Percentiles rank a stretch among this genome's conserved stretches.
Evolutionary conservation across 2,888 invertebrate species (phyloP).

Genomic region (Asteroscopus sphinx): DNA sequence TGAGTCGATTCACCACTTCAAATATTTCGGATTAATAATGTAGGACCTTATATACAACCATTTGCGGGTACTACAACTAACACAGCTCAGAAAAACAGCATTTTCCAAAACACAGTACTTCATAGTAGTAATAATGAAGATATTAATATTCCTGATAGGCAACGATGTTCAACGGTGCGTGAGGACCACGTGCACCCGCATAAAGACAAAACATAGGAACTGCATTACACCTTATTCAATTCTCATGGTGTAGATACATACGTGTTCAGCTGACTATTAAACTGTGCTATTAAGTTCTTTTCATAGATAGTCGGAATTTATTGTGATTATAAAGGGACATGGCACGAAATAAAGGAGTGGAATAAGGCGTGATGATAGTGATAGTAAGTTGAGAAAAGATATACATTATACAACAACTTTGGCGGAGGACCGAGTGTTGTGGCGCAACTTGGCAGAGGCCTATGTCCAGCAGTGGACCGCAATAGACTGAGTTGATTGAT

Average conservation of each 20-base stretch:
- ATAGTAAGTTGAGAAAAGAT: no score
- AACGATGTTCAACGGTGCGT: conserved; percentile 68
- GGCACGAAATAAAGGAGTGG: no score
- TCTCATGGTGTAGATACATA: conserved; percentile 58
- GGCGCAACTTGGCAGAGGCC: no score
- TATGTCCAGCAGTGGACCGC: no score
- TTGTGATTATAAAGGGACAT: neutral
- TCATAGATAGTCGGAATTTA: conserved; percentile 14
- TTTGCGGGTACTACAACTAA: conserved; percentile 35
- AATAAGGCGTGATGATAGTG: no score
- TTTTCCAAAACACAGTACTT: conserved; percentile 42
- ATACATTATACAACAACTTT: no score
- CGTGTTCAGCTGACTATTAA: conserved; percentile 52
- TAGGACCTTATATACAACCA: conserved; percentile 6
- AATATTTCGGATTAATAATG: no score
- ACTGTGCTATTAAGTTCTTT: conserved; percentile 33
- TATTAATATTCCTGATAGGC: conserved; percentile 78
- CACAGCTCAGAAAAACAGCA: conserved; percentile 27
- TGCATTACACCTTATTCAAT: conserved; percentile 73
- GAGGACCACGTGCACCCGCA: conserved; percentile 82
- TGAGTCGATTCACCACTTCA: no score
- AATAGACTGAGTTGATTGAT: no score
- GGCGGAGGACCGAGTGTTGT: no score
- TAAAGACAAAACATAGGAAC: conserved; percentile 77
- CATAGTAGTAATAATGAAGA: conserved; percentile 63